phyloP scores from a whole-genome alignment of 1,140 invertebrate species.

The Leptinotarsa texana region DNA sequence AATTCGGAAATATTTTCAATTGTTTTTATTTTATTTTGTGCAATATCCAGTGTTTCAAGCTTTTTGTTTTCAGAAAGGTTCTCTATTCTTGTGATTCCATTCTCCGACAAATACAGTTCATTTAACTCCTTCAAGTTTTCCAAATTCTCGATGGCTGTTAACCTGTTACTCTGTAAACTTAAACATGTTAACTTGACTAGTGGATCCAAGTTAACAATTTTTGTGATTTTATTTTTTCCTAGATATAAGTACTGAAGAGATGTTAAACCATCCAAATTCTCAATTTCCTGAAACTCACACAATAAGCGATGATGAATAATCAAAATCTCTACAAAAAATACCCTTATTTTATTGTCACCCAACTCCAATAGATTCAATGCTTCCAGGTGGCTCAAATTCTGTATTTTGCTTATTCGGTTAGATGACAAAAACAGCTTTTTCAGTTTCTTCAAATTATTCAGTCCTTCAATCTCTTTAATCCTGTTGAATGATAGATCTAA shows the following conservation, averaged over 20 bases:
- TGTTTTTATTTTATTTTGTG: slow-evolving; percentile 82
- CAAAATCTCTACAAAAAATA: slow-evolving; percentile 47
- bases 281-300: slow-evolving; percentile 68
- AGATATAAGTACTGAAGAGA: slow-evolving; percentile 81
- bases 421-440: slow-evolving; percentile 89
- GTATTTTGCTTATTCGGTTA: slow-evolving; percentile 90
- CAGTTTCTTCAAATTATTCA: slow-evolving; percentile 80
- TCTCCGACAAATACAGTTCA: slow-evolving; percentile 93
- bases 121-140: slow-evolving; percentile 74
- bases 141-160: slow-evolving; percentile 87
- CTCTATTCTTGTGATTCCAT: slow-evolving; percentile 82
- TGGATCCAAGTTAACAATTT: slow-evolving; percentile 84
- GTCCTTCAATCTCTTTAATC: slow-evolving; percentile 85
- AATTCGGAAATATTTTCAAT: slow-evolving; percentile 83
- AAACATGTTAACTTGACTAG: slow-evolving; percentile 79
- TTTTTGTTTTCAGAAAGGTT: slow-evolving; percentile 71
- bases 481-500: slow-evolving; percentile 98
- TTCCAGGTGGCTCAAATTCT: slow-evolving; percentile 83
- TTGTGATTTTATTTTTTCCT: slow-evolving; percentile 95
- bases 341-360: slow-evolving; percentile 92
- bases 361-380: slow-evolving; percentile 88
- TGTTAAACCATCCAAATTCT: slow-evolving; percentile 77
- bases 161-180: slow-evolving; percentile 89
- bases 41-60: slow-evolving; percentile 87
- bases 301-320: no score